Percentiles rank a stretch among this genome's conserved stretches.
phyloP scores from a whole-genome alignment of 2,888 invertebrate genomes.

The Sabellastarte sp. region DNA sequence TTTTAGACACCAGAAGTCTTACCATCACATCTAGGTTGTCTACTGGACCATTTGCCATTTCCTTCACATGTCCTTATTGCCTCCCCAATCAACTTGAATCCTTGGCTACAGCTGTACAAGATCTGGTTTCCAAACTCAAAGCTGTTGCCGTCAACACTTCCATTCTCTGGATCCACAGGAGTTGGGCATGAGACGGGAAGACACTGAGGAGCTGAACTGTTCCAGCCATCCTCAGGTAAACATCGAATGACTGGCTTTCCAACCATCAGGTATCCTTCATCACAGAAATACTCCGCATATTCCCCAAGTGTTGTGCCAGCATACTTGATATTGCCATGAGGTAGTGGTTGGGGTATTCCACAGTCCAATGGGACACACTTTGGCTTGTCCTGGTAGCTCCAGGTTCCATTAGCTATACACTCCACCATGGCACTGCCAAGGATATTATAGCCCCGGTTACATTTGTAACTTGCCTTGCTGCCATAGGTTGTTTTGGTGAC shows the following conservation, averaged over 20 bases:
- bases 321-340: conserved; percentile 17
- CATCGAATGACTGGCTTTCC: conserved; percentile 25
- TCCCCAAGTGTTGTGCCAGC: conserved; percentile 13
- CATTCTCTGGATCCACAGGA: conserved; percentile 13
- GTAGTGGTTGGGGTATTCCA: conserved; percentile 37
- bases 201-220: conserved; percentile 41
- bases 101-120: conserved; percentile 32
- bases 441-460: conserved; percentile 36
- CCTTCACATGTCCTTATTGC: conserved; percentile 29
- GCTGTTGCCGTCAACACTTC: conserved; percentile 10
- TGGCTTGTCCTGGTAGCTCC: conserved; percentile 18
- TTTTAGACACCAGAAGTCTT: neutral
- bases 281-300: conserved; percentile 20
- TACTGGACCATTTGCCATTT: conserved; percentile 34
- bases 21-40: conserved; percentile 14
- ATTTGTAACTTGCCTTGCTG: conserved; percentile 24
- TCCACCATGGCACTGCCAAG: conserved; percentile 32
- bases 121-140: conserved; percentile 39
- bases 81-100: conserved; percentile 32
- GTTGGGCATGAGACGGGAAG: conserved; percentile 34
- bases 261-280: conserved; percentile 4
- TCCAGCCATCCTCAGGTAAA: conserved; percentile 47
- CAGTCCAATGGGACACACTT: conserved; percentile 36
- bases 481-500: conserved; percentile 15
- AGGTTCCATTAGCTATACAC: conserved; percentile 26